Base-by-base conservation (phyloP, 2,113 vertebrate species). In the Tupaia chinensis region DNA sequence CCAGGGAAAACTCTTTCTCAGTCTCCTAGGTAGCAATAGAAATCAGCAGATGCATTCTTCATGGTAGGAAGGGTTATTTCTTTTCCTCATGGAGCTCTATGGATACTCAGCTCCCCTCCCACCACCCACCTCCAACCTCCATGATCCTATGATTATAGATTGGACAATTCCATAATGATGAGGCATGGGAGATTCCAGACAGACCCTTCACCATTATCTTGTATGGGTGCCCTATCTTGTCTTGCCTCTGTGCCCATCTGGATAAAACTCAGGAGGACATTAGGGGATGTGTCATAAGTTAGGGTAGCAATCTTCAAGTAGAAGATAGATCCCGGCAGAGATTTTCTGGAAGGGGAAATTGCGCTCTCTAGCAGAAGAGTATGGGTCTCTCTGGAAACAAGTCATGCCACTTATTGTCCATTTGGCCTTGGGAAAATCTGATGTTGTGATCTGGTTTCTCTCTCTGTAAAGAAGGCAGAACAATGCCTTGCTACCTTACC, bases 401-500 rank as follows among this genome's bases (percentile, higher is more conserved):
- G 73, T 95, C 34, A 27, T 25, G 84, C 27, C 58, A 19, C 22
- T 88, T 56, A 85, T 80, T 92, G 84, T 96, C 93, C 60, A 20
- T 79, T 74, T 66, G 65, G 92, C 65, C 95, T 97, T 96, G 96
- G 96, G 97, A 95, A 97, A 97, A 92, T 97, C 95, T 29, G 56
- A 81, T 60, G 65, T 54, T 70, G 60, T 54, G 81, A 94, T 97
- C 94, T 91, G 91, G 74, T 95, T 96, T 98, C 97, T 89, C 70
- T 83, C 60, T 66, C 34, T 92, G 89, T 94, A 91, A 95, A 96
- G 89, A 80, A 95, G 79, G n/a, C 5, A 15, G 63, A 81, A 97
- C 92, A 97, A 96, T 97, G 82, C 85, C 85, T 94, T 27, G 78
- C 92, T 96, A 89, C 96, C 96, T 97, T 97, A 77, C 92, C 88